phyloP scores from a whole-genome alignment of 2,113 vertebrate genomes.

The Podiceps cristatus region DNA sequence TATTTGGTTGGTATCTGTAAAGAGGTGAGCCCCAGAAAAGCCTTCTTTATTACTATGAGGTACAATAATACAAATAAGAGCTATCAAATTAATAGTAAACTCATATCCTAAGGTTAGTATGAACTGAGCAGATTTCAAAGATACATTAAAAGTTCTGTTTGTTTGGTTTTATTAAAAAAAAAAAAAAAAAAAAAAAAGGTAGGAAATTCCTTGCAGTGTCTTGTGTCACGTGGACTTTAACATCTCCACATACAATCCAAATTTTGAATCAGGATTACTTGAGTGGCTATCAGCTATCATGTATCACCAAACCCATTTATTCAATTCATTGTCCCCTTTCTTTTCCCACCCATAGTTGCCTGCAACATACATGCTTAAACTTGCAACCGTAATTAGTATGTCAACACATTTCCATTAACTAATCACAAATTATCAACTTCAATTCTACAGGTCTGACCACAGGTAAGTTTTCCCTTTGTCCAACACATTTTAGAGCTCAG shows the following conservation, averaged over 20 bases:
- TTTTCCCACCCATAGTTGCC: not conserved
- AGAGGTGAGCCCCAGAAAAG: not conserved
- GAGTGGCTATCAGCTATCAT: not conserved
- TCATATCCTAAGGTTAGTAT: not conserved
- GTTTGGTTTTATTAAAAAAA: not conserved
- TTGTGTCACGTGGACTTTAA: not conserved
- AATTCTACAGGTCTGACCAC: not conserved
- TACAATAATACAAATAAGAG: not conserved
- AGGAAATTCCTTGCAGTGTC: not conserved
- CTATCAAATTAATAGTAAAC: not conserved
- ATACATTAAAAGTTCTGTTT: not conserved
- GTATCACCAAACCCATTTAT: not conserved
- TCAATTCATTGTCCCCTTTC: not conserved
- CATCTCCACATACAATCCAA: not conserved
- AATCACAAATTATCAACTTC: not conserved
- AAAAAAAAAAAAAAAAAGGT: not conserved
- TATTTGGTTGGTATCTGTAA: not conserved
- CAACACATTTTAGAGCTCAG: not conserved
- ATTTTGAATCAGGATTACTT: not conserved
- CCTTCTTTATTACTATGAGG: not conserved
- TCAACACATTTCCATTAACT: slow-evolving; percentile 40
- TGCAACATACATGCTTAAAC: not conserved
- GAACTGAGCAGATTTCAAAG: not conserved
- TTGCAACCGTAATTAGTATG: not conserved
- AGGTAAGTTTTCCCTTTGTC: slow-evolving; percentile 8